Conservation (phyloP, 2,797 vertebrate species). For the Arctocebus calabarensis region DNA sequence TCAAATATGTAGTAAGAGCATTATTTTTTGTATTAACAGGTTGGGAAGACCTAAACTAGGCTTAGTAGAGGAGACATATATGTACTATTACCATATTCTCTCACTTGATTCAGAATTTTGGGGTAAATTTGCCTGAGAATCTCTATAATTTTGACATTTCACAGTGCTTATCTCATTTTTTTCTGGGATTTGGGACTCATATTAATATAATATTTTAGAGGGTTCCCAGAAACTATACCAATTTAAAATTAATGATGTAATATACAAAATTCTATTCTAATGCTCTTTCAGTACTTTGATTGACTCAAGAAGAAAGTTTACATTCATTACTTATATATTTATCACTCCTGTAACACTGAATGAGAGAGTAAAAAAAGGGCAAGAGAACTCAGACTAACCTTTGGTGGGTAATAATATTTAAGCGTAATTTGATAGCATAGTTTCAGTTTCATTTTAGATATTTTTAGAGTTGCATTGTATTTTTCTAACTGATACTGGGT, state of each 20-base stretch:
- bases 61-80: neutral
- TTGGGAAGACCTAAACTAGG: neutral
- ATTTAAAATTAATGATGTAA: neutral
- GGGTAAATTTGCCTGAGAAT: neutral
- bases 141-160: neutral
- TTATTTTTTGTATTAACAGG: neutral
- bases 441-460: neutral
- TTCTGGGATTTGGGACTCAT: neutral
- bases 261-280: constrained; percentile 1
- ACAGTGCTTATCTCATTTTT: neutral
- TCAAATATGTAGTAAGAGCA: neutral
- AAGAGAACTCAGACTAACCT: neutral
- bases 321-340: constrained; percentile 5
- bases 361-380: neutral
- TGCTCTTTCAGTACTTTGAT: neutral
- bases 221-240: neutral
- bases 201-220: neutral
- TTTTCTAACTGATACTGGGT: neutral
- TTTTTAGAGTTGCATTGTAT: neutral
- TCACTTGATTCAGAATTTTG: neutral
- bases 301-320: neutral
- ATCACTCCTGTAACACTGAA: neutral
- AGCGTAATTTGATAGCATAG: neutral
- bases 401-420: neutral
- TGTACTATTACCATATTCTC: neutral